A percentile compares a stretch with the other conserved stretches of the same genome.
phyloP scores from a whole-genome alignment of 2,113 vertebrate genomes.

The Solenodon paradoxus region DNA sequence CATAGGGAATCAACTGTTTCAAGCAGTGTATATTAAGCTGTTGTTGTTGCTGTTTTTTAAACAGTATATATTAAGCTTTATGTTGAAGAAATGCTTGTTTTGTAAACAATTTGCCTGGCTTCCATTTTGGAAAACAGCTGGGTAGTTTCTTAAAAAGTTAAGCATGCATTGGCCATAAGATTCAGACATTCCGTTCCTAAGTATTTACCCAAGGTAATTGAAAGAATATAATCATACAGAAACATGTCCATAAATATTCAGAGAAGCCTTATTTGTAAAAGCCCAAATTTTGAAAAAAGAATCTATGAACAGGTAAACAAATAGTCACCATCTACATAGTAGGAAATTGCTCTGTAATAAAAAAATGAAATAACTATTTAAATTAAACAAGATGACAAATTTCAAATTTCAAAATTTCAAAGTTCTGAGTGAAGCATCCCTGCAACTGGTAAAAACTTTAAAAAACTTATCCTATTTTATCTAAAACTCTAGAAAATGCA shows the following conservation, averaged over 20 bases:
- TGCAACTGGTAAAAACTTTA: too few species aligned
- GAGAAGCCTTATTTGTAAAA: not conserved
- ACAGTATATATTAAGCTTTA: not conserved
- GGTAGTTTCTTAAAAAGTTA: not conserved
- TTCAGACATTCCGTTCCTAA: not conserved
- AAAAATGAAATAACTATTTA: not conserved
- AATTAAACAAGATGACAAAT: not conserved
- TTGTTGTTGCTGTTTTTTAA: not conserved
- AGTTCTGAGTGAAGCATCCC: too few species aligned
- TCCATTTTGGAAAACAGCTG: too few species aligned
- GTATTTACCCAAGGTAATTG: not conserved
- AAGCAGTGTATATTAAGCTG: not conserved
- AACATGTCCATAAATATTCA: not conserved
- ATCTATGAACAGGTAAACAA: not conserved
- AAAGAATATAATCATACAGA: not conserved
- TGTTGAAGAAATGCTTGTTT: not conserved
- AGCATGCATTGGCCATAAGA: not conserved
- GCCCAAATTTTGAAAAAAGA: not conserved
- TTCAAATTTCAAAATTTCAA: too few species aligned
- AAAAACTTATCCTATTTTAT: not conserved
- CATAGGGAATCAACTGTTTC: not conserved
- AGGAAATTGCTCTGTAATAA: not conserved
- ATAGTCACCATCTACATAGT: not conserved
- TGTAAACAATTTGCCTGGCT: not conserved
- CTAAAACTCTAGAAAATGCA: not conserved